Evolutionary conservation across 2,888 invertebrate genomes (phyloP), one percentile per base, ranked within the genome.

Genomic region (Habrosyne pyritoides): DNA sequence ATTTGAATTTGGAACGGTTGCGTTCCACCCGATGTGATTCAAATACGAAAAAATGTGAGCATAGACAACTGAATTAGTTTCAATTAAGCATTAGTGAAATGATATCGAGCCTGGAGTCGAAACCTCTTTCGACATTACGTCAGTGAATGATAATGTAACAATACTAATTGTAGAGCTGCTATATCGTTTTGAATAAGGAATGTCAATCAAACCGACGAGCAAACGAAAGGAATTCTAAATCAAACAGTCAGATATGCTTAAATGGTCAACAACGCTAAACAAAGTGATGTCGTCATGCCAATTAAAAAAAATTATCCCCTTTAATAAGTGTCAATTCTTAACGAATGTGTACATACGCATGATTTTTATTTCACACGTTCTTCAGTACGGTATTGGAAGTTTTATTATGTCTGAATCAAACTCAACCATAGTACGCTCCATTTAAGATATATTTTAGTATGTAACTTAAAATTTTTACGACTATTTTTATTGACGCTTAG

Each of bases 291-390:
- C 89, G 92, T 91, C 91, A 91, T 87, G 81, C 89, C 91, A 92
- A 92, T 92, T 91, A 90, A 91, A 91, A 89, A 47, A 90, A 89
- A 90, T 89, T 89, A 91, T 89, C 86, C 86, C 87, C 84, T 80
- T 91, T 91, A 91, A 91, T 91, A 91, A 90, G 91, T 92, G 92
- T 91, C 92, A 92, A 91, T 91, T 90, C 89, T 87, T 91, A 92
- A 92, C 90, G 88, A 91, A 92, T 91, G 91, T 88, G 91, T 91
- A 91, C 87, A 86, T 89, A 89, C 87, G 86, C 81, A 89, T 89
- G 91, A 92, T 92, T 92, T 24, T 91, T 91, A 89, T 90, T 89
- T 91, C 89, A 90, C 91, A 90, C 91, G 86, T 90, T 84, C 84
- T 81, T 81, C 77, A 70, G 77, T 73, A 67, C 65, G 68, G 80